Evolutionary conservation across 1,140 invertebrate species (phyloP).

Genomic region (Drosophila auraria): DNA sequence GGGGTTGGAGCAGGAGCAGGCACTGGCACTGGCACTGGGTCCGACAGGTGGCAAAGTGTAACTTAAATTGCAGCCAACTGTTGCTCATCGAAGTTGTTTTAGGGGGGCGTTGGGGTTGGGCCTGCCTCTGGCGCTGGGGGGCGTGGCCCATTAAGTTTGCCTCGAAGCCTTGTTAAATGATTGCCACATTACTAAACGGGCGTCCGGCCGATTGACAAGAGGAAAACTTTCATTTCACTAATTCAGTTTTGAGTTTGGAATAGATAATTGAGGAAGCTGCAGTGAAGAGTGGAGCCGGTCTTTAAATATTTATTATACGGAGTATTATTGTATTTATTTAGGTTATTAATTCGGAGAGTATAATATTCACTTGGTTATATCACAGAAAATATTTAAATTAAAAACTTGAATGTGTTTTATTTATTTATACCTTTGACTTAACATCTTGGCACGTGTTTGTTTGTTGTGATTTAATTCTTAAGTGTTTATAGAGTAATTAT

Average conservation of each 20-base stretch:
- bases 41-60: constrained; percentile 69
- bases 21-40: constrained; percentile 8
- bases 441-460: background rate
- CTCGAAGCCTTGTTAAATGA: constrained; percentile 34
- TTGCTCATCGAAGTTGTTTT: constrained; percentile 69
- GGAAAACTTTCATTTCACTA: constrained; percentile 38
- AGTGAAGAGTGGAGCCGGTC: background rate
- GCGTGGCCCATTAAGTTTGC: constrained; percentile 40
- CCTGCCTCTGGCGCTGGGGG: background rate
- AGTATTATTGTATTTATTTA: background rate
- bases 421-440: background rate
- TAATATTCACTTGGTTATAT: background rate
- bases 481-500: background rate
- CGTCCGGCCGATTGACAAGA: constrained; percentile 22
- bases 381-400: too few species aligned
- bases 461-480: background rate
- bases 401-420: background rate
- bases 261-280: constrained; percentile 12
- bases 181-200: constrained; percentile 37
- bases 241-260: constrained; percentile 37
- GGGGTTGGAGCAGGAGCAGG: constrained; percentile 4
- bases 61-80: constrained; percentile 81
- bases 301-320: background rate
- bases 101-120: constrained; percentile 14
- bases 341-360: background rate